Conservation (phyloP, 2,113 vertebrate genomes). For the Athene cunicularia region DNA sequence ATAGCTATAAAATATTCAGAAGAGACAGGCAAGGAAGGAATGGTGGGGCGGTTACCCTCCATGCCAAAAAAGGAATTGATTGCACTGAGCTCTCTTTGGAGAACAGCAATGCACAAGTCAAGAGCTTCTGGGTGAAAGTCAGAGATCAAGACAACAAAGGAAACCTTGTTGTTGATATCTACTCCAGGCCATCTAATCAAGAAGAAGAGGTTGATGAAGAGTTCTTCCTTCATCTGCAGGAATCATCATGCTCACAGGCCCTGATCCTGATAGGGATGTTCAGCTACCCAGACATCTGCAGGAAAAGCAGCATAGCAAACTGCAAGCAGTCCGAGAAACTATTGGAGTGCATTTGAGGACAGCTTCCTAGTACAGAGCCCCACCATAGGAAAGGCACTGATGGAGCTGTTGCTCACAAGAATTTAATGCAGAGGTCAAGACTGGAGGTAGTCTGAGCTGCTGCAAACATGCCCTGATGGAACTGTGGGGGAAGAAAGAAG, state of each 20-base stretch:
- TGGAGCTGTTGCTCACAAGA: not conserved
- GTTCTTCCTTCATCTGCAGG: not conserved
- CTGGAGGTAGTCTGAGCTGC: not conserved
- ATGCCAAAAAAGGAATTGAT: not conserved
- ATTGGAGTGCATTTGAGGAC: not conserved
- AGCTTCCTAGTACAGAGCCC: not conserved
- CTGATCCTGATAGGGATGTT: not conserved
- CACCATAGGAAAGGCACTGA: not conserved
- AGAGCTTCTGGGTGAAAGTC: not conserved
- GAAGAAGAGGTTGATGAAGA: not conserved
- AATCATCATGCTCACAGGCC: not conserved
- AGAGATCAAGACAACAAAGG: not conserved
- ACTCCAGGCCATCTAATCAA: not conserved
- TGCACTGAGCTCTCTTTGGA: not conserved
- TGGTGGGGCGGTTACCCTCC: fast-evolving
- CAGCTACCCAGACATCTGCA: not conserved
- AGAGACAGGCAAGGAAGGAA: not conserved
- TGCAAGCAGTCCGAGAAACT: not conserved
- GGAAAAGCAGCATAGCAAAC: not conserved
- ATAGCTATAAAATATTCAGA: not conserved
- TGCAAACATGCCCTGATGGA: not conserved
- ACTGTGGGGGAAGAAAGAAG: not conserved
- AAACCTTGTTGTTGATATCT: not conserved
- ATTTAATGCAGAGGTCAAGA: not conserved
- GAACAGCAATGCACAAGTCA: not conserved